Conservation (phyloP, 2,888 invertebrate species). For the Mimachlamys varia region DNA sequence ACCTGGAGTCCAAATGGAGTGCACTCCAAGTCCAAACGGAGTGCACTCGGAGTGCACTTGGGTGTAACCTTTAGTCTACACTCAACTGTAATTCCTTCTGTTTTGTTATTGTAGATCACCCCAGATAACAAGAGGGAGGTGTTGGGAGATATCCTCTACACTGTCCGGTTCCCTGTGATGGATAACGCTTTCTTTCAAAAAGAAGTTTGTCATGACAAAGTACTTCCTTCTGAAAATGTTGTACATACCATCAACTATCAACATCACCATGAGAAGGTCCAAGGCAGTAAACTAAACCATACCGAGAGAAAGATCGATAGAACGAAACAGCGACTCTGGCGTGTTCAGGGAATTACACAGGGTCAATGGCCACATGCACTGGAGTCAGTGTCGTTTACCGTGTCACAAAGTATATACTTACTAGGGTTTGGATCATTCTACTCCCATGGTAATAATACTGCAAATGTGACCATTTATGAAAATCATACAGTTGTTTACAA, state of each 20-base stretch:
- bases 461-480: not conserved
- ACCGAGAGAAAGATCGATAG: constrained; percentile 60
- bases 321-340: constrained; percentile 61
- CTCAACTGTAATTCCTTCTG: too few species aligned
- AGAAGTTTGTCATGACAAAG: constrained; percentile 84
- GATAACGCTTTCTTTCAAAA: constrained; percentile 84
- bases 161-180: constrained; percentile 68
- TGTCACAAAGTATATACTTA: not conserved
- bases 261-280: not conserved
- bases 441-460: not conserved
- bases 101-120: not conserved
- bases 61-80: too few species aligned
- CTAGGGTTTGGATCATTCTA: not conserved
- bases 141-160: constrained; percentile 61
- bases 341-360: constrained; percentile 54
- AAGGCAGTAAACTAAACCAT: not conserved
- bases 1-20: too few species aligned
- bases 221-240: constrained; percentile 78
- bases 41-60: too few species aligned
- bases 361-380: not conserved
- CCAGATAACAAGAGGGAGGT: constrained; percentile 54
- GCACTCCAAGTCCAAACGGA: too few species aligned
- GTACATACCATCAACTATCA: constrained; percentile 39
- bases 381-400: not conserved
- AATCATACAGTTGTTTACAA: not conserved